Base-by-base conservation (phyloP, 2,888 invertebrate species). In the Acanthosepion esculentum region DNA sequence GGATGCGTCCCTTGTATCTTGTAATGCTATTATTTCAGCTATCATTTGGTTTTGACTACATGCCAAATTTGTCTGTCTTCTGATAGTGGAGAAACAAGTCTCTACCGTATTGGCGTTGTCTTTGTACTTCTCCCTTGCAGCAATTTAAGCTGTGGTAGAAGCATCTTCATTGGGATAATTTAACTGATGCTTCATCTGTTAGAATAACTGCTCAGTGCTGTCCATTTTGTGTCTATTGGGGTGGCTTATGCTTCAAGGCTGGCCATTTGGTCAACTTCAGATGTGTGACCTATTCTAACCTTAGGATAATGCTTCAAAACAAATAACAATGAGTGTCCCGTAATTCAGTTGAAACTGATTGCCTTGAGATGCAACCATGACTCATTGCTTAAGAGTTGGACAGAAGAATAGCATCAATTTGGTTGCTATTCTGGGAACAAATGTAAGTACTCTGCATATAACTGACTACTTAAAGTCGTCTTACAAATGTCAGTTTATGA, bases 221-320 rank as follows among this genome's bases (percentile, higher is more conserved):
- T 78, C n/a, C 78, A 78, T 78, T 78, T 78, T 78, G 78, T 78
- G 78, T 78, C 78, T 15, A 12, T 78, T n/a, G n/a, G n/a, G 8
- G 29, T 78, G 29, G 78, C 78, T 78, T 78, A n/a, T 12, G 78
- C 78, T 78, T n/a, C 10, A n/a, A 78, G 78, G 78, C 78, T 78
- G n/a, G 78, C 78, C 78, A 78, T 78, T 78, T 78, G 78, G n/a
- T 78, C 78, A 29, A 78, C 78, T 78, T 78, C 78, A 78, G 78
- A 78, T 78, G 78, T 78, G 78, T 78, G 78, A 78, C 78, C 78
- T 78, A n/a, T 78, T n/a, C 78, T 78, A n/a, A 78, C 78, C 78
- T n/a, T 15, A n/a, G n/a, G 78, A 78, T 78, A 78, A 78, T 78
- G 78, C 78, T 78, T 78, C 78, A 78, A 78, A 78, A 29, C n/a